phyloP scores from a whole-genome alignment of 2,888 invertebrate species.

The Archips xylosteana region DNA sequence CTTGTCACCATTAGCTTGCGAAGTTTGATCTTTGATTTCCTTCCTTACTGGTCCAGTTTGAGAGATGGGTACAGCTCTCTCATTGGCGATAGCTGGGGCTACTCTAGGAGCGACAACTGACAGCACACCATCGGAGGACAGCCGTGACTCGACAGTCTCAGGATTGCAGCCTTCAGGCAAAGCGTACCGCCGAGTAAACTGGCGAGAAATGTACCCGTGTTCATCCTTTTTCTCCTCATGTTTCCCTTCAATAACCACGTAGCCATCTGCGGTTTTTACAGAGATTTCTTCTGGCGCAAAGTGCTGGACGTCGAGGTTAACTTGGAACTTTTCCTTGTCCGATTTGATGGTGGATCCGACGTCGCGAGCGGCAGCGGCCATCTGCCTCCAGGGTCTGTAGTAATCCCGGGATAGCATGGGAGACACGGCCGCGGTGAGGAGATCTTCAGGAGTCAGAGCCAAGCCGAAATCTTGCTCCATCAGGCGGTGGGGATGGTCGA shows the following conservation, averaged over 20 bases:
- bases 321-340: slow-evolving; percentile 85
- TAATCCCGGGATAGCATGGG: slow-evolving; percentile 64
- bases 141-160: slow-evolving; percentile 87
- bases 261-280: slow-evolving; percentile 89
- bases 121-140: slow-evolving; percentile 91
- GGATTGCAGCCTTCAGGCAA: slow-evolving; percentile 90
- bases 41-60: slow-evolving; percentile 84
- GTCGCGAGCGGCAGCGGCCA: slow-evolving; percentile 69
- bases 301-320: slow-evolving; percentile 90
- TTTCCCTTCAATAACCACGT: slow-evolving; percentile 89
- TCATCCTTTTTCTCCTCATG: slow-evolving; percentile 91
- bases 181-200: slow-evolving; percentile 89
- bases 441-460: slow-evolving; percentile 70
- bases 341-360: slow-evolving; percentile 78
- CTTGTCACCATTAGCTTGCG: not conserved
- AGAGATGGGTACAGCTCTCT: slow-evolving; percentile 83
- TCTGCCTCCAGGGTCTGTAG: slow-evolving; percentile 68
- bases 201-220: slow-evolving; percentile 89
- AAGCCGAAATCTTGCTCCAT: slow-evolving; percentile 78
- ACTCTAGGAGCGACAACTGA: slow-evolving; percentile 86
- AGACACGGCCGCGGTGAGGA: slow-evolving; percentile 59
- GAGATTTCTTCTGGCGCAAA: slow-evolving; percentile 90
- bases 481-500: slow-evolving; percentile 50
- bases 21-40: slow-evolving; percentile 52
- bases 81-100: slow-evolving; percentile 59